A percentile compares a stretch with the other conserved stretches of the same genome.
Conservation (phyloP, 1,140 invertebrate species). For the Diploscapter pachys region DNA sequence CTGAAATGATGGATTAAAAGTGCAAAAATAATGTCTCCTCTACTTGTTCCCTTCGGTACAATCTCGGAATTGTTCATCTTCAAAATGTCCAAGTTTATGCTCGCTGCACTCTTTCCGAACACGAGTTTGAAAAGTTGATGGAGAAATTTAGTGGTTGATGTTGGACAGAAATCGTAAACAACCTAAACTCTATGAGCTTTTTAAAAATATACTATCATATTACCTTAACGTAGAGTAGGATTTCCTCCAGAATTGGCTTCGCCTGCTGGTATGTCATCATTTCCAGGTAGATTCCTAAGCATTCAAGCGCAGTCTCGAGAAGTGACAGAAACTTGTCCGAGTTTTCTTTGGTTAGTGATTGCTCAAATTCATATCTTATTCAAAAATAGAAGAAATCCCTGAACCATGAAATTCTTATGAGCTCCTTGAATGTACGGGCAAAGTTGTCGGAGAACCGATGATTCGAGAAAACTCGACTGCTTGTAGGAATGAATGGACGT, state of each 20-base stretch:
- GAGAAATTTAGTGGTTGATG: neutral
- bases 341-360: neutral
- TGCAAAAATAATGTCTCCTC: too few species aligned
- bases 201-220: neutral
- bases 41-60: too few species aligned
- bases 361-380: conserved; percentile 1
- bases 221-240: conserved; percentile 11
- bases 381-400: neutral
- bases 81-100: conserved; percentile 15
- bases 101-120: conserved; percentile 20
- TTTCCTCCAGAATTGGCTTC: neutral
- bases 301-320: neutral
- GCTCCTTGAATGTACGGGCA: conserved; percentile 16
- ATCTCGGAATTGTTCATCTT: conserved; percentile 6
- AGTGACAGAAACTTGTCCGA: conserved; percentile 2
- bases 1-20: too few species aligned
- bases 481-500: conserved; percentile 5
- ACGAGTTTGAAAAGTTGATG: conserved; percentile 24
- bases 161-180: neutral
- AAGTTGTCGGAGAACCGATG: neutral
- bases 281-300: conserved; percentile 3
- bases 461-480: conserved; percentile 5
- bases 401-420: conserved; percentile 6
- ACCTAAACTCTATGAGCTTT: neutral
- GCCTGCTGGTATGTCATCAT: conserved; percentile 10